Base-by-base conservation (phyloP, 2,113 vertebrate species). In the Myiozetetes cayanensis region DNA sequence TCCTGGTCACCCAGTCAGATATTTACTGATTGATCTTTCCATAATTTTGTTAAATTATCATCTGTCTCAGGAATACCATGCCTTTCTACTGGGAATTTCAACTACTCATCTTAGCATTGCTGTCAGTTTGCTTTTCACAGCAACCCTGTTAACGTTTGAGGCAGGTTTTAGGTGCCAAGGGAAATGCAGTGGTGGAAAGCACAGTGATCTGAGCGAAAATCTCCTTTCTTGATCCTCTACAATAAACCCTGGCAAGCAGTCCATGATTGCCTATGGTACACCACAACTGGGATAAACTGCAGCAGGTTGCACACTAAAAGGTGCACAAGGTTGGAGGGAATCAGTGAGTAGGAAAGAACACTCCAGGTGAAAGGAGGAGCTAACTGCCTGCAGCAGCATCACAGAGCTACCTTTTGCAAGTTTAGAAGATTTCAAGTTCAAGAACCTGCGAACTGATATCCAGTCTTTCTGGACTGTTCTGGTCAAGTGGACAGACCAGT, bases 301-400 rank as follows among this genome's bases (percentile, higher is more conserved):
- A 10, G 14, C 22, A 75, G 7, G 12, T 3, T 79, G 20, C 43
- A 63, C n/a, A 20, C 4, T 4, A 23, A 49, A 52, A 44, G 4
- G 0, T 71, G 4, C 24, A 27, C 3, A 17, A 14, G 24, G 4
- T 14, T 82, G 33, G 7, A 67, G 12, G 1, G 14, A 4, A 0
- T 6, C 27, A 52, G 2, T 24, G 43, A 44, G 14, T 31, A 16
- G 12, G 28, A 50, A 58, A 80, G 31, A 78, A 71, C 28, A 20
- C 1, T 62, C 27, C 68, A 81, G 1, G 8, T 47, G 14, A 25
- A 73, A 61, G 24, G 31, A 84, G 10, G 10, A 84, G 7, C 8
- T 47, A 47, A 9, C 6, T 59, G 9, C 1, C 31, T 6, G 9
- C 16, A 75, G 58, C 9, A 83, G 47, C 19, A 65, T 52, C 7